A percentile compares a stretch with the other conserved stretches of the same genome.
Conservation (phyloP, 2,113 vertebrate species). For the Coptodon bakossiorum region DNA sequence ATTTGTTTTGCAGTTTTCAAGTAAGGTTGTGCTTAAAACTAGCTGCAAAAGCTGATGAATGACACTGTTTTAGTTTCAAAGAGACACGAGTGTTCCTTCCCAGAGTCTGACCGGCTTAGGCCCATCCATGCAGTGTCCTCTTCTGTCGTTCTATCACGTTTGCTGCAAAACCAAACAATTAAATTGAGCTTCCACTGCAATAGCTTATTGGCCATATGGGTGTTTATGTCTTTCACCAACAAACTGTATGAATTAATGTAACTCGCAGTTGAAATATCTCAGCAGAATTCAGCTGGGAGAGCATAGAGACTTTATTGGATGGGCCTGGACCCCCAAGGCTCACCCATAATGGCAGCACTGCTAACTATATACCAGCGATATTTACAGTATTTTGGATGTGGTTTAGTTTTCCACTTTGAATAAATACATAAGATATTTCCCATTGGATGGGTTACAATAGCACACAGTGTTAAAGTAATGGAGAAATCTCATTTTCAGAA, state of each 20-base stretch:
- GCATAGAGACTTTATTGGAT: background rate
- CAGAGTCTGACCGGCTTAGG: background rate
- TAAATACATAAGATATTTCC: background rate
- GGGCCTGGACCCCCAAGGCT: background rate
- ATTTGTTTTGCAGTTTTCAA: background rate
- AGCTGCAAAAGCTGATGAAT: background rate
- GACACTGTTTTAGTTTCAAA: background rate
- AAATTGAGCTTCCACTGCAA: background rate
- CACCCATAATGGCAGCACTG: background rate
- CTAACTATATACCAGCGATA: background rate
- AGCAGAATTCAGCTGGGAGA: background rate
- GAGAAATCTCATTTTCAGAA: background rate
- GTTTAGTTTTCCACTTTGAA: background rate
- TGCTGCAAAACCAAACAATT: background rate
- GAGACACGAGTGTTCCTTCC: background rate
- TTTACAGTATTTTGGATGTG: background rate
- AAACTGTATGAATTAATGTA: background rate
- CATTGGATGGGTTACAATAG: background rate
- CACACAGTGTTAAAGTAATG: background rate
- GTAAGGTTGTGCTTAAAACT: background rate
- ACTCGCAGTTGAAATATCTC: background rate
- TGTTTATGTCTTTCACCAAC: background rate
- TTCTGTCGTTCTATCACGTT: background rate
- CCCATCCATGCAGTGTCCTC: background rate
- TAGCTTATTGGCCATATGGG: background rate